Base-by-base conservation (phyloP, 1,140 invertebrate genomes). In the Reticulitermes speratus region DNA sequence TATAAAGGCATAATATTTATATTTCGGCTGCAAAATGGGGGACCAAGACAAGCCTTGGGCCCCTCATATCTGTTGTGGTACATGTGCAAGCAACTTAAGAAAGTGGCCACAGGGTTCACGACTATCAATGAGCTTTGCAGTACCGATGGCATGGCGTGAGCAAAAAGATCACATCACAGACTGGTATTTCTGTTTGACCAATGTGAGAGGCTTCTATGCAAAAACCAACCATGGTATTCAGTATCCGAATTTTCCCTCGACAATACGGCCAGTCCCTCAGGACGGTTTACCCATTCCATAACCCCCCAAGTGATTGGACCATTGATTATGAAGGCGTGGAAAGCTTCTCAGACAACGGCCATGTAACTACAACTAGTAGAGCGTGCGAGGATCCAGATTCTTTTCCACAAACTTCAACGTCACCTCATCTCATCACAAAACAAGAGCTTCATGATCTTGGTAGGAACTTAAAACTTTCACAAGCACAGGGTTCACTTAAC, bases 151-250 rank as follows among this genome's bases (percentile, higher is more conserved):
- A 16, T 84, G 16, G 45, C 19, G 38, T 21, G 84, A 84, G 32
- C 84, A 19, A 84, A 38, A 25, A 32, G 44, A 84, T 84, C 14
- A 84, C 44, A 19, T 84, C 19, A 84, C 23, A 44, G 21, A 84
- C 23, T 84, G 32, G 7, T 44, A 84, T 84, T 84, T 48, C 44
- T 82, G 81, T 82, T 16, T 30, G 30, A 82, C 81, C 81, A 82
- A 23, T 19, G 19, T 30, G 8, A 23, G 5, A 21, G 30, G 14
- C 3, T 19, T 59, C 19, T 48, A 3, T 84, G 25, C 9, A 45
- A 16, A 59, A 84, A 5, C 23, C 19, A 45, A 6, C 7, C 14
- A 32, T 25, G 44, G 8, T n/a, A 16, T 38, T 44, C 44, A 30
- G 38, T 38, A 38, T 5, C 38, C 38, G 5, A 5, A 38, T 38